phyloP scores from a whole-genome alignment of 2,888 invertebrate genomes.

The Aethes cnicana region DNA sequence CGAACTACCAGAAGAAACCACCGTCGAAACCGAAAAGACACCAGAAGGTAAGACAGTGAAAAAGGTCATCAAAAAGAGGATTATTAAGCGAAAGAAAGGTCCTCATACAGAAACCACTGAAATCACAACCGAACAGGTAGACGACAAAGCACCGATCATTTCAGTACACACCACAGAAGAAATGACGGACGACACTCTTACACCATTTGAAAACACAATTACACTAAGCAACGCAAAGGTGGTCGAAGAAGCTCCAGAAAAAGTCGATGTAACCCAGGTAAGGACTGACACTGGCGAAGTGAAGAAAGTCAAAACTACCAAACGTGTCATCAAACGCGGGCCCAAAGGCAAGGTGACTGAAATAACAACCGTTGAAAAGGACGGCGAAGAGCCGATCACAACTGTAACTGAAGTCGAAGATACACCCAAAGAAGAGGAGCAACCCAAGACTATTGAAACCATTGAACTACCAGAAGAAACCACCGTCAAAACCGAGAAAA shows the following conservation, averaged over 20 bases:
- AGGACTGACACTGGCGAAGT: conserved; percentile 43
- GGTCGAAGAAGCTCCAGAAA: neutral
- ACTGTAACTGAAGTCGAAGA: too few species aligned
- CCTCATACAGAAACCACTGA: conserved; percentile 20
- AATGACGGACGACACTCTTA: conserved; percentile 46
- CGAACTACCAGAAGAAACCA: conserved; percentile 32
- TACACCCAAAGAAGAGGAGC: too few species aligned
- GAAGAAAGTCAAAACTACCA: neutral
- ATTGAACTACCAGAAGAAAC: too few species aligned
- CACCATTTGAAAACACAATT: conserved; percentile 37
- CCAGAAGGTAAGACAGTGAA: conserved; percentile 43
- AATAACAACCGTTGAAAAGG: too few species aligned
- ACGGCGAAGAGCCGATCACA: too few species aligned
- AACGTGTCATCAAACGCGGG: too few species aligned
- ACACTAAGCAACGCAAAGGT: conserved; percentile 1
- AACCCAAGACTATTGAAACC: too few species aligned
- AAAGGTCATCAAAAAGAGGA: conserved; percentile 40
- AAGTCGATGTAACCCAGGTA: conserved; percentile 44
- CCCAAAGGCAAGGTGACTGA: too few species aligned
- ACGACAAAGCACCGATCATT: conserved; percentile 37
- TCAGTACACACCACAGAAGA: conserved; percentile 41
- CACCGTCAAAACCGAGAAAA: too few species aligned
- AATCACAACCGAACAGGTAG: conserved; percentile 34
- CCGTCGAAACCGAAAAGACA: conserved; percentile 33
- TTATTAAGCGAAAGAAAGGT: conserved; percentile 19